Evolutionary conservation across 2,888 invertebrate genomes (phyloP), one percentile per base, ranked within the genome.

Genomic region (Diarsia mendica): DNA sequence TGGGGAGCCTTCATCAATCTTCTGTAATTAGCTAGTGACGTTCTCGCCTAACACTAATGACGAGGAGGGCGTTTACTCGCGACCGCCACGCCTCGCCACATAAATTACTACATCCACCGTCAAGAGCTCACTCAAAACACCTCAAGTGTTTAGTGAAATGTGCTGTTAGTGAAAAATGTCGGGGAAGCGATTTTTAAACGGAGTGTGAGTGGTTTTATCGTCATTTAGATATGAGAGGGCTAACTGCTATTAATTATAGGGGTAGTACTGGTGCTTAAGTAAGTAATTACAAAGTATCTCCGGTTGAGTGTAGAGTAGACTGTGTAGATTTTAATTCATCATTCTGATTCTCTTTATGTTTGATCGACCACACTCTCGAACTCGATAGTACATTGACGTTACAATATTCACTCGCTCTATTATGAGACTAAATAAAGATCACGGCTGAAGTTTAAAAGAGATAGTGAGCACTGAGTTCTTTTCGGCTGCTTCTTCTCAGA

Each of bases 1-100:
- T 91, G 82, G 82, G 89, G 89, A 74, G 89, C 91, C 91, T 90
- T 91, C 95, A 95, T 95, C 95, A 94, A 95, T 95, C 94, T 95
- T 93, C 84, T 85, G 92, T 94, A 95, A 95, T 95, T 94, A 95
- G 93, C 92, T 85, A 90, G 92, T 91, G 94, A 93, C 92, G 93
- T 88, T 90, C 91, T 89, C 90, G 88, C 89, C 91, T 90, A 90
- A 87, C 91, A 89, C 92, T 94, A 94, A 94, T 94, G 94, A 93
- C 92, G 89, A 89, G 87, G 84, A 88, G 88, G 91, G 91, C 90
- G 89, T 89, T 83, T 84, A 79, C 85, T 87, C 80, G 82, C 87
- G 85, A 85, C 84, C 86, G 84, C 83, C 87, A 84, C 87, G 85
- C 90, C 88, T 88, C 77, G 78, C 87, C 86, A 88, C 85, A 88